Percentiles rank a stretch among this genome's conserved stretches.
Conservation (phyloP, 2,888 invertebrate genomes). For the Noctua janthina region DNA sequence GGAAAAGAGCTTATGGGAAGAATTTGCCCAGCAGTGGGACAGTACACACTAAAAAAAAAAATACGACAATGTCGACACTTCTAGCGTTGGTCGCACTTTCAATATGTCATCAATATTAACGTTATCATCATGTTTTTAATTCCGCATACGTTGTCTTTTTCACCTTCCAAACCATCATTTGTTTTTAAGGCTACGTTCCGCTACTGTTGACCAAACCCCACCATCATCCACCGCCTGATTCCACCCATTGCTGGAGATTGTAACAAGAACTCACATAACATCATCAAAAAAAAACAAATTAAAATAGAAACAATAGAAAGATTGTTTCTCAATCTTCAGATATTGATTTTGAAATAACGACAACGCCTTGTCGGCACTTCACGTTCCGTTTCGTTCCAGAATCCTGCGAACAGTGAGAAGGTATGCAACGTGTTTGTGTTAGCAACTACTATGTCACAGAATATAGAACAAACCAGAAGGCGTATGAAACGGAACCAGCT, state of each 20-base stretch:
- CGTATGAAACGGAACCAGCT: not conserved
- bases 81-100: not conserved
- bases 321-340: not conserved
- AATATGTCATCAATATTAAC: not conserved
- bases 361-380: conserved; percentile 22
- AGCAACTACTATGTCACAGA: conserved; percentile 16
- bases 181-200: not conserved
- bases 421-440: conserved; percentile 48
- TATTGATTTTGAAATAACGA: conserved; percentile 36
- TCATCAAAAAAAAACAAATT: not conserved
- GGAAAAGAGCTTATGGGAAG: too few species aligned
- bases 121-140: not conserved
- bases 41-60: too few species aligned
- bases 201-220: not conserved
- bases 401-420: conserved; percentile 33
- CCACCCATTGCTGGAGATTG: not conserved
- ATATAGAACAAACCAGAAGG: conserved; percentile 16
- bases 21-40: too few species aligned
- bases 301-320: not conserved
- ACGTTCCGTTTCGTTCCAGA: conserved; percentile 16
- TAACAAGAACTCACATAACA: not conserved
- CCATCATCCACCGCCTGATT: not conserved
- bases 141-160: not conserved
- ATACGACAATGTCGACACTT: not conserved
- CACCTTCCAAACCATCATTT: not conserved